Conservation (phyloP, 2,888 invertebrate species). For the Drosophila merina region DNA sequence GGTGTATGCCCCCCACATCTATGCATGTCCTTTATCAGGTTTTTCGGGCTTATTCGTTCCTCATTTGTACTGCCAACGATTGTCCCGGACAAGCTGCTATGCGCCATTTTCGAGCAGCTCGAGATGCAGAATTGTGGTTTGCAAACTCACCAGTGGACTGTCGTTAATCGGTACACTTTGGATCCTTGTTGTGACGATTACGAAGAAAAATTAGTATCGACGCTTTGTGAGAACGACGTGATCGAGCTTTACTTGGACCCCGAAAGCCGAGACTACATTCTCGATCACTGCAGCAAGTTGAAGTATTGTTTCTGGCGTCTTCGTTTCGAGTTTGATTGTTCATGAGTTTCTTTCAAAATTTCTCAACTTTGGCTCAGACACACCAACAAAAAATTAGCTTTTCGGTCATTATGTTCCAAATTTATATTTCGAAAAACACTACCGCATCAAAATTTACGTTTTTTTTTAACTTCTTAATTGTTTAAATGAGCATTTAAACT, state of each 20-base stretch:
- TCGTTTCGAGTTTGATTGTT: slow-evolving; percentile 17
- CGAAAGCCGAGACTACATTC: slow-evolving; percentile 30
- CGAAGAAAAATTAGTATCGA: slow-evolving; percentile 16
- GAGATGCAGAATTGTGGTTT: slow-evolving; percentile 48
- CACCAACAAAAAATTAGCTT: too few relatives aligned
- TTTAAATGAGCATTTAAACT: too few relatives aligned
- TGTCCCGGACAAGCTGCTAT: slow-evolving; percentile 26
- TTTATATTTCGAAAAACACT: slow-evolving; percentile 7
- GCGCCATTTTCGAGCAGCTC: slow-evolving; percentile 33
- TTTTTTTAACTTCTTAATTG: too few relatives aligned
- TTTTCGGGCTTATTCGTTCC: slow-evolving; percentile 22
- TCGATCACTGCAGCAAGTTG: slow-evolving; percentile 25
- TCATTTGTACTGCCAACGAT: slow-evolving; percentile 44
- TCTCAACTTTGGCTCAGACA: too few relatives aligned
- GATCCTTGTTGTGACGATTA: not conserved
- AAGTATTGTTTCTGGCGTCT: slow-evolving; percentile 57
- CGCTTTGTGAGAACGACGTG: slow-evolving; percentile 34
- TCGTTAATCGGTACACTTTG: slow-evolving; percentile 18
- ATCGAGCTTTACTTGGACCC: slow-evolving; percentile 44
- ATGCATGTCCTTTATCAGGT: slow-evolving; percentile 23
- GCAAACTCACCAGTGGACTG: slow-evolving; percentile 45
- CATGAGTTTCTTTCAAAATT: not conserved
- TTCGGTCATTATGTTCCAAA: not conserved
- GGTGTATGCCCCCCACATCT: slow-evolving; percentile 17
- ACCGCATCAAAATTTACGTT: not conserved